Evolutionary conservation across 2,888 invertebrate genomes (phyloP).

Genomic region (Trichogramma evanescens): DNA sequence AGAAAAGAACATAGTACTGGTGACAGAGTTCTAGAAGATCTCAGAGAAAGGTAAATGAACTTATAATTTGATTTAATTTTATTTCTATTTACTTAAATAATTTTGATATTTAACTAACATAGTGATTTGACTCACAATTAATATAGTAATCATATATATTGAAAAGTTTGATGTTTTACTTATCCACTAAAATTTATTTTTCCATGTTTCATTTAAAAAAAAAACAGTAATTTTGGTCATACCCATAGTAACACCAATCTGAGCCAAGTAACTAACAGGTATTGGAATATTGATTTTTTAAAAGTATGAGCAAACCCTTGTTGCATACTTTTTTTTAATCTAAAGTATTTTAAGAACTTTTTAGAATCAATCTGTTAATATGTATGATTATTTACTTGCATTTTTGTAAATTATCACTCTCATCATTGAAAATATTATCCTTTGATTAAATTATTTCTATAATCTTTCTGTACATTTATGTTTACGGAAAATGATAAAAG

Average conservation of each 20-base stretch:
- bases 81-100: neutral
- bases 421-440: too few relatives aligned
- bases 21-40: constrained; percentile 65
- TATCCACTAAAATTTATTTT: constrained; percentile 13
- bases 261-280: constrained; percentile 20
- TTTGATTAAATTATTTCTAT: too few relatives aligned
- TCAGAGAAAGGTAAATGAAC: constrained; percentile 55
- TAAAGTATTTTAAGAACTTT: too few relatives aligned
- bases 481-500: too few relatives aligned
- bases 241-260: constrained; percentile 18
- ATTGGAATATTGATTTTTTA: neutral
- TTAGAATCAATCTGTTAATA: too few relatives aligned
- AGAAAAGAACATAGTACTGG: constrained; percentile 47
- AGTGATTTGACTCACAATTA: too few relatives aligned
- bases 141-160: too few relatives aligned
- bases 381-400: too few relatives aligned
- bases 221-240: constrained; percentile 19
- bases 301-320: neutral
- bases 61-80: neutral
- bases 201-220: constrained; percentile 18
- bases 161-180: neutral
- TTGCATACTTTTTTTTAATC: constrained; percentile 6
- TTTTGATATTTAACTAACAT: too few relatives aligned
- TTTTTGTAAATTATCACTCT: too few relatives aligned
- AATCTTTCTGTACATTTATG: too few relatives aligned